Evolutionary conservation across 2,797 vertebrate genomes (phyloP), one percentile per base, ranked within the genome.

Genomic region (Dendrocincla tyrannina): DNA sequence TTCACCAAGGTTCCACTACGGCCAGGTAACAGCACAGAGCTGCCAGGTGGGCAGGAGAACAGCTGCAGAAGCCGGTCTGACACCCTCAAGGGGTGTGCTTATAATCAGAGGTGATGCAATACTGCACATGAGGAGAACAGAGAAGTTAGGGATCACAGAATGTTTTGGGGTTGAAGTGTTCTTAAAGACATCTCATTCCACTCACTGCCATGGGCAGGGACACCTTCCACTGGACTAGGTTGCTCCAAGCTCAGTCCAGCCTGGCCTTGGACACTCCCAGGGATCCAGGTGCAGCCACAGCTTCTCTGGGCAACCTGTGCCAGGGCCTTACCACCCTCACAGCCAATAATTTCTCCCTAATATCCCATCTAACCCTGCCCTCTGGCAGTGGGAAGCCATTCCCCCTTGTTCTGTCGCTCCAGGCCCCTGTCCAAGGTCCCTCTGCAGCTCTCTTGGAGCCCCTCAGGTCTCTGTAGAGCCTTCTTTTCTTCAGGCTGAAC

Each of bases 241-340:
- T 63, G 49, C 8, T 63, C 49, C 42, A 56, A 63, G 35, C 13
- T 13, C 11, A 0, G 0, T 37, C 35, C 35, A 44, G 0, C 23
- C 42, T 13, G 16, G 32, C 35, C 35, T 56, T 20, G 42, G 7
- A 7, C 19, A 30, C n/a, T 63, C 0, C 7, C 49, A 69, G 63
- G 27, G 49, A n/a, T 42, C n/a, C 55, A 58, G 55, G 9, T 11
- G 11, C 35, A 89, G 42, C 11, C 32, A 2, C 49, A 89, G 49
- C 27, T 49, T 2, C 56, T 37, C 35, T 50, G 56, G 7, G 7
- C 9, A 88, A 1, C 42, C 15, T 44, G 27, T 63, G 32, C 42
- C 19, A 44, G 27, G 27, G 13, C 27, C 32, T 63, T 1, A 0
- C 13, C 42, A 56, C 13, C 32, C 30, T 35, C 44, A 19, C 24